A percentile compares a stretch with the other conserved stretches of the same genome.
phyloP scores from a whole-genome alignment of 2,113 vertebrate species.

The Podiceps cristatus region DNA sequence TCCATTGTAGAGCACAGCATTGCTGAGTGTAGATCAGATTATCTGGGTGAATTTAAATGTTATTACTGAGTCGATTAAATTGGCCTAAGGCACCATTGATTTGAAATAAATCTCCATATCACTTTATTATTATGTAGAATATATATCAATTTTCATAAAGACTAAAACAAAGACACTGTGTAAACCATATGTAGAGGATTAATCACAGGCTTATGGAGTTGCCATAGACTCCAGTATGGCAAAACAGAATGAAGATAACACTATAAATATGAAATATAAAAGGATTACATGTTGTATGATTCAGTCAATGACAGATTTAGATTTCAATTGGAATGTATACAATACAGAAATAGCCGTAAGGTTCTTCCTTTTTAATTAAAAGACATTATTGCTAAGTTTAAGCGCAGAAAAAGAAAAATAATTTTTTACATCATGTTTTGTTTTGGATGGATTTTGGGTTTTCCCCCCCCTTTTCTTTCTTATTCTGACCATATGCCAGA shows the following conservation, averaged over 20 bases:
- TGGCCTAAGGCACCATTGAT: not conserved
- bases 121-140: conserved; percentile 8
- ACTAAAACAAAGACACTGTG: not conserved
- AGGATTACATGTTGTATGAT: not conserved
- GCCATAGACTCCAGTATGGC: not conserved
- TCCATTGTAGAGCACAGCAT: not conserved
- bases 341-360: not conserved
- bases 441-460: too few relatives aligned
- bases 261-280: not conserved
- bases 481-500: not conserved
- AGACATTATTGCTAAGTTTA: not conserved
- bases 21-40: not conserved
- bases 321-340: not conserved
- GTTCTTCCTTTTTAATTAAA: not conserved
- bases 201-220: not conserved
- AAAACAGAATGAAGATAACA: not conserved
- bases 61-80: conserved; percentile 17
- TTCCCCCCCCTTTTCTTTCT: not conserved
- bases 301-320: not conserved
- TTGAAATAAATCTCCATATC: conserved; percentile 18
- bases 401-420: not conserved
- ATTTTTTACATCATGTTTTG: not conserved
- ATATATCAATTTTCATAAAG: conserved; percentile 1
- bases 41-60: conserved; percentile 24
- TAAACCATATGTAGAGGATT: not conserved